Percentiles rank a stretch among this genome's conserved stretches.
These are phyloP conservation scores for Ciona savignyi DNA, from an alignment of 23 tunicate genomes.

Conservation along the genomic window DNA sequence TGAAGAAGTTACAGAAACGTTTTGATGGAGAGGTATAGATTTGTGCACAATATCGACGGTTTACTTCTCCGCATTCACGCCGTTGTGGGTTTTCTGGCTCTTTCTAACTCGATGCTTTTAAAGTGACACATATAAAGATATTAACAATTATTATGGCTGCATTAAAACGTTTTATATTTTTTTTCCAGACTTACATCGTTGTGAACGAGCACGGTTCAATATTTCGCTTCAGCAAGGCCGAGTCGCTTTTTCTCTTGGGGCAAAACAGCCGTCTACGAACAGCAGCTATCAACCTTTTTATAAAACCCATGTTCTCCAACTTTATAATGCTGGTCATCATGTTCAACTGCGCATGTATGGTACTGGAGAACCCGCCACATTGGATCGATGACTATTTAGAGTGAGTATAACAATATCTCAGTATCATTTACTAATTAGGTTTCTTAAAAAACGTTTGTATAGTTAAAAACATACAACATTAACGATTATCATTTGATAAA, in stretches of 20 bases:
- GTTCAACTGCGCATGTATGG: slow-evolving; percentile 85
- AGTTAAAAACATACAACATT: no score
- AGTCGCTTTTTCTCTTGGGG: slow-evolving; percentile 60
- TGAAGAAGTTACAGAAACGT: background rate
- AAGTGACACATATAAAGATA: no score
- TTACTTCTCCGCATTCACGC: no score
- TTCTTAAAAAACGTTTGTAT: no score
- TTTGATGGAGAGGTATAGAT: slow-evolving; percentile 5
- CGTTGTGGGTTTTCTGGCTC: no score
- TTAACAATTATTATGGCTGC: no score
- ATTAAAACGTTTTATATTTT: no score
- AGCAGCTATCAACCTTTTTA: slow-evolving; percentile 43
- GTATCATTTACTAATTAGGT: no score
- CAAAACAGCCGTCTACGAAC: slow-evolving; percentile 27
- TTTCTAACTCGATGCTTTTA: no score
- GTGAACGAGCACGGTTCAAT: slow-evolving; percentile 59
- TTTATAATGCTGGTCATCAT: slow-evolving; percentile 72
- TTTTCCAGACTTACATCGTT: slow-evolving; percentile 80
- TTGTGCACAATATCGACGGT: no score
- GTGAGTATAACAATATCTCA: no score
- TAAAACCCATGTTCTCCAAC: slow-evolving; percentile 55
- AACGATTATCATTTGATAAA: no score
- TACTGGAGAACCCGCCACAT: slow-evolving; percentile 43
- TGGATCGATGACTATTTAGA: slow-evolving; percentile 76
- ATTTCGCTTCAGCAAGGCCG: slow-evolving; percentile 76